Evolutionary conservation across 2,113 vertebrate species (phyloP), one percentile per base, ranked within the genome.

Genomic region (Sphyrna mokarran): DNA sequence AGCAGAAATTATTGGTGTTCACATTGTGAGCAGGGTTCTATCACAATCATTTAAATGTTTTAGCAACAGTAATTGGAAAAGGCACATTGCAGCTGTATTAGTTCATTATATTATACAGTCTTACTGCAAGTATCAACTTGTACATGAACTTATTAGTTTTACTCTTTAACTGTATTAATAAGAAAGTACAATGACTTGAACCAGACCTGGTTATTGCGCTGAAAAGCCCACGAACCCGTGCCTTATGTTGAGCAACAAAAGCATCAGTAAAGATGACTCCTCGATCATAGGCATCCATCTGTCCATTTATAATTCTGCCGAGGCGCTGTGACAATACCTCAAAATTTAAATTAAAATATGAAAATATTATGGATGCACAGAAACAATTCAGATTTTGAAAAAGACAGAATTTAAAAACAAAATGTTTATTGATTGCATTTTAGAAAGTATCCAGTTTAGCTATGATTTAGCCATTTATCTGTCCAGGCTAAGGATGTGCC

Each of bases 251-350:
- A 95, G 98, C 97, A 40, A 99, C 98, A 96, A 99, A 99, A 9
- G 98, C 98, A 58, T 98, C 98, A 0, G 99, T 99, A 83, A 98
- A 99, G 97, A 99, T 99, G 87, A 99, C 97, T 14, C 99, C 99
- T 95, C 96, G 97, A 96, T 98, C 99, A 96, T 98, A 98, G 97
- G 98, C 98, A 97, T 99, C 99, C 96, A 99, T 97, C 3, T 98
- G 98, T 91, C 99, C 99, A 33, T 97, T 98, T 97, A 99, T 98
- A 83, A 99, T 97, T 96, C 96, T 98, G 69, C 98, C 98, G 18
- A 99, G 97, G 96, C 99, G 98, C 66, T 96, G 97, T 26, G 98
- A 98, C 96, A 99, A 96, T 96, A 98, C 98, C 99, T 99, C 13
- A 63, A 63, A 63, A 63, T 11, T 96, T 1, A 89, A 96, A 95